Base-by-base conservation (phyloP, 2,797 vertebrate species). In the Parauchenoglanis ngamensis region DNA sequence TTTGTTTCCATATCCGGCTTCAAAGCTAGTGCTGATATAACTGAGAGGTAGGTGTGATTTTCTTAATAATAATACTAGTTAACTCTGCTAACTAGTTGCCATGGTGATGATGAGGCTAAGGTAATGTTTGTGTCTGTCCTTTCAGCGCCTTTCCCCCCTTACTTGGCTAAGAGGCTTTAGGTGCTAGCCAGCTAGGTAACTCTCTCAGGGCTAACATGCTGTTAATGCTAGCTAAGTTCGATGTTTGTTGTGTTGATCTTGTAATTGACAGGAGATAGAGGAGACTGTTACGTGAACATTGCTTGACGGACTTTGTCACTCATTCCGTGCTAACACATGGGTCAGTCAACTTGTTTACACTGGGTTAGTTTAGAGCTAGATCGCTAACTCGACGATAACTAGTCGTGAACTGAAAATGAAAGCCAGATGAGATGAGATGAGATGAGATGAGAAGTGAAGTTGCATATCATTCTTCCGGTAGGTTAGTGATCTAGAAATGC, bases 1-100 rank as follows among this genome's bases (percentile, higher is more conserved):
- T 94, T 95, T 94, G 92, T 95, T 94, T 94, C 92, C 92, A 92
- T 94, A 92, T 94, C 91, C 93, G 91, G 92, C 91, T 89, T 87
- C 90, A 90, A 92, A 89, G 57, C 78, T 75, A 85, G 80, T 83
- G 83, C 31, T 83, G 85, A 87, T 89, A 49, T 87, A 75, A 89
- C 84, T 75, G 35, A 85, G 89, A 90, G 90, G 91, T 91, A 87
- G 57, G 88, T 89, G 44, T 54, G n/a, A 49, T 25, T 68, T 68
- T 17, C 28, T 13, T 40, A 23, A 46, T 67, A 57, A 11, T 31
- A 78, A 25, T 46, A 57, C n/a, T 15, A 15, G 2, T 63, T 46
- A 46, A 17, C 23, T 10, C 23, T 28, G 40, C 28, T 12, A 52
- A 3, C 1, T 31, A 1, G 35, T 80, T 80, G 4, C 21, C 31